A percentile compares a stretch with the other conserved stretches of the same genome.
phyloP scores from a whole-genome alignment of 2,888 invertebrate genomes.

The Caenorhabditis sulstoni region DNA sequence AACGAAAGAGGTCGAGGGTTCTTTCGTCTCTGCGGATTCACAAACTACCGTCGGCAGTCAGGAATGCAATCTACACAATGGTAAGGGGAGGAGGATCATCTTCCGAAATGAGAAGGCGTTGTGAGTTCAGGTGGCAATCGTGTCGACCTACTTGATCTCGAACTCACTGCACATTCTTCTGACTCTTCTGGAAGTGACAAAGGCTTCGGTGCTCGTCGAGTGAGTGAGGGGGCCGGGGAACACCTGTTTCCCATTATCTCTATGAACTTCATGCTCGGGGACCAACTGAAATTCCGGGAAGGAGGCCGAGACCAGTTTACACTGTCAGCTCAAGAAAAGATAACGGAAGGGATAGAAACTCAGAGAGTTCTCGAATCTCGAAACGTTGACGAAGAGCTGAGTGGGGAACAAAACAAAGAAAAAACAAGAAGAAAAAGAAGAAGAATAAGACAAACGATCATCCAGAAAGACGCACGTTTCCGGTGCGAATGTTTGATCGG shows the following conservation, averaged over 20 bases:
- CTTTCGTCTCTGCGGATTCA: conserved; percentile 56
- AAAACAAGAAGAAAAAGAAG: background rate
- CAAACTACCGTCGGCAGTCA: conserved; percentile 60
- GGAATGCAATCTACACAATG: conserved; percentile 75
- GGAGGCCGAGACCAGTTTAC: background rate
- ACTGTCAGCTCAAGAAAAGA: background rate
- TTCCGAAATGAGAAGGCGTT: too few relatives aligned
- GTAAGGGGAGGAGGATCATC: conserved; percentile 19
- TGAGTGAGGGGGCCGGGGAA: conserved; percentile 23
- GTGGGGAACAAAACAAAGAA: background rate
- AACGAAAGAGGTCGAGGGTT: conserved; percentile 49
- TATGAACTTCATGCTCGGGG: background rate
- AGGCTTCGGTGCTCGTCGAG: conserved; percentile 60
- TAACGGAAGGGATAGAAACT: background rate
- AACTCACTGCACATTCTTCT: conserved; percentile 71
- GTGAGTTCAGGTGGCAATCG: conserved; percentile 73
- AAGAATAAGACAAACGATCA: too few relatives aligned
- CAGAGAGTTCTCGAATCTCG: background rate
- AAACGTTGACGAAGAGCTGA: background rate
- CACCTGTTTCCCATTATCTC: background rate
- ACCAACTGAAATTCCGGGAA: background rate
- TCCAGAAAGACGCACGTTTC: too few relatives aligned
- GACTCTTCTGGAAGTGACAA: conserved; percentile 65
- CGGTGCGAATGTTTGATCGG: too few relatives aligned
- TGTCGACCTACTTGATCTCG: conserved; percentile 73